Evolutionary conservation across 2,113 vertebrate genomes (phyloP).

Genomic region (Fregetta grallaria): DNA sequence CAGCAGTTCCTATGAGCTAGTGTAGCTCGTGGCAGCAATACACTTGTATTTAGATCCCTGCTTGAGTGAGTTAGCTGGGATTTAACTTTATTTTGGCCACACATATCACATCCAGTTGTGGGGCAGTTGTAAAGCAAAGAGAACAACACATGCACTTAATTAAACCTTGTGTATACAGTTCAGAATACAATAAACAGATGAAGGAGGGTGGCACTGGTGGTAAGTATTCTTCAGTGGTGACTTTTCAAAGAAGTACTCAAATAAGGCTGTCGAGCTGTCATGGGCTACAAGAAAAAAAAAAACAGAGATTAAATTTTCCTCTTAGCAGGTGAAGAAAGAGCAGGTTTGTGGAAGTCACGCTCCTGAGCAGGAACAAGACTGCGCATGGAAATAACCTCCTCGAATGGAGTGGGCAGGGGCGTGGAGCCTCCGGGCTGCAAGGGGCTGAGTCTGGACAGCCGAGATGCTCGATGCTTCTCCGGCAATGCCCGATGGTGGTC

Average conservation of each 20-base stretch:
- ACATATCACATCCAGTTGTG: background rate
- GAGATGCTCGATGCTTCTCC: background rate
- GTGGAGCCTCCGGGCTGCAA: background rate
- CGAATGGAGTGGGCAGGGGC: too few relatives aligned
- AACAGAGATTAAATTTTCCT: background rate
- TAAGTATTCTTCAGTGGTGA: background rate
- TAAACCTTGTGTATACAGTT: background rate
- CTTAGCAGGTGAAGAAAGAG: background rate
- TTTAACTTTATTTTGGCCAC: background rate
- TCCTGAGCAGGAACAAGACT: background rate
- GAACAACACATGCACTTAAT: background rate
- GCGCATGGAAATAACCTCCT: background rate
- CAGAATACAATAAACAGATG: background rate
- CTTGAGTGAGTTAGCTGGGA: background rate
- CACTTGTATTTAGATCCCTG: background rate
- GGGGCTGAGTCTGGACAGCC: background rate
- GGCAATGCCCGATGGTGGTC: rapidly evolving
- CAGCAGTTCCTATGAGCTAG: background rate
- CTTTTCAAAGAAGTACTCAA: background rate
- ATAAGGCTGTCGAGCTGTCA: background rate
- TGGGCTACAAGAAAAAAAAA: background rate
- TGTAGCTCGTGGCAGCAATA: background rate
- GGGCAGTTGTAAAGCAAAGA: background rate
- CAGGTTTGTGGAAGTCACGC: rapidly evolving
- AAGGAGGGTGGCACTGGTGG: background rate